These are phyloP conservation scores for Ctenodactylus gundi DNA, from an alignment of 2,113 vertebrate species.

Conservation along the genomic window DNA sequence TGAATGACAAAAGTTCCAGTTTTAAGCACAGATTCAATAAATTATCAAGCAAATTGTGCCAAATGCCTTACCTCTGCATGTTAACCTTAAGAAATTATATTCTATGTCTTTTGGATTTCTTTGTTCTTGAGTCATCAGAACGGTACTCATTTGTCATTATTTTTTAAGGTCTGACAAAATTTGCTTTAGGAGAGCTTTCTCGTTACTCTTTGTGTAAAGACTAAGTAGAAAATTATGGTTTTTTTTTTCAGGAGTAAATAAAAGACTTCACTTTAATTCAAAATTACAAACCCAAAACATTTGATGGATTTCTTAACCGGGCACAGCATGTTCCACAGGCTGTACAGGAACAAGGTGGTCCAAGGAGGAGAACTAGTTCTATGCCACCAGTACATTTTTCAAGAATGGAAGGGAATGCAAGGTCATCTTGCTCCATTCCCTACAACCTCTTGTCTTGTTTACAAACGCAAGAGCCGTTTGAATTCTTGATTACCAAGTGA, in stretches of 20 bases:
- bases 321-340: background rate
- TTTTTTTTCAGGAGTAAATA: conserved; percentile 33
- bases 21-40: conserved; percentile 44
- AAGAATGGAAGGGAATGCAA: background rate
- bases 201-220: conserved; percentile 38
- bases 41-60: background rate
- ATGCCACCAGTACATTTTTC: background rate
- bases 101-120: background rate
- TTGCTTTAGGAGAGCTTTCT: conserved; percentile 39
- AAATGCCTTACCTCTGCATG: background rate
- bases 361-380: background rate
- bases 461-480: no score
- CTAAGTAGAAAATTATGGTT: conserved; percentile 28
- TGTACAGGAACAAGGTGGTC: background rate
- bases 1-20: conserved; percentile 4
- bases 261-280: conserved; percentile 12
- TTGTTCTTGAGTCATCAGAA: conserved; percentile 38
- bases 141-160: background rate
- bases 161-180: conserved; percentile 5
- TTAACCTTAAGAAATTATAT: conserved; percentile 22
- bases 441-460: no score
- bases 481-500: background rate
- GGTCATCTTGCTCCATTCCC: background rate
- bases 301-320: background rate
- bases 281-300: conserved; percentile 30